Conservation (phyloP, 2,888 invertebrate species). For the Dolichomitus sp. region DNA sequence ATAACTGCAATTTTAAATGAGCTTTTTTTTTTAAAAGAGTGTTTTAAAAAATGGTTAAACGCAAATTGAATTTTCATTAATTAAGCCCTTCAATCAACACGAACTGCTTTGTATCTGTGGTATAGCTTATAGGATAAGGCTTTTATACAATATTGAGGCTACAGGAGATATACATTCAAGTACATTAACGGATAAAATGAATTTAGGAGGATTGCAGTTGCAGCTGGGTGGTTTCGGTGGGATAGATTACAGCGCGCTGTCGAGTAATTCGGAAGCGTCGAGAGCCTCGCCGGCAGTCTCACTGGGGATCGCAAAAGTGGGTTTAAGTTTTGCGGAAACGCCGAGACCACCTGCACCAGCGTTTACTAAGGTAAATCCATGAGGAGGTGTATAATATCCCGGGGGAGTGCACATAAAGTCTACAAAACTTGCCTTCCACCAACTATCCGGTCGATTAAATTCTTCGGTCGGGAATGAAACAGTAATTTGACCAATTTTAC, state of each 20-base stretch:
- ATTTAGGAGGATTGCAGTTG: constrained; percentile 66
- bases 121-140: neutral
- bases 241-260: constrained; percentile 77
- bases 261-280: constrained; percentile 72
- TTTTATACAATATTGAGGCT: neutral
- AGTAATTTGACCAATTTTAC: neutral
- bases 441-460: constrained; percentile 10
- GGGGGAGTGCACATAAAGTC: neutral
- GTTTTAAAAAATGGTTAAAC: too few relatives aligned
- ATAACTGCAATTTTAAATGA: too few relatives aligned
- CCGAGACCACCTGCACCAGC: constrained; percentile 72
- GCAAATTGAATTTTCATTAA: neutral
- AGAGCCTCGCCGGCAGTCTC: constrained; percentile 69
- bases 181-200: constrained; percentile 15
- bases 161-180: neutral
- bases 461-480: neutral
- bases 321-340: constrained; percentile 76
- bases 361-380: constrained; percentile 77
- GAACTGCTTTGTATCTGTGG: neutral
- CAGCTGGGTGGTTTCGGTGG: constrained; percentile 79
- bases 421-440: neutral
- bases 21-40: too few relatives aligned
- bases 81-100: neutral
- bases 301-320: constrained; percentile 76
- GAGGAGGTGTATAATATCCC: neutral